Evolutionary conservation across 2,888 invertebrate genomes (phyloP).

Genomic region (Cephalotes varians): DNA sequence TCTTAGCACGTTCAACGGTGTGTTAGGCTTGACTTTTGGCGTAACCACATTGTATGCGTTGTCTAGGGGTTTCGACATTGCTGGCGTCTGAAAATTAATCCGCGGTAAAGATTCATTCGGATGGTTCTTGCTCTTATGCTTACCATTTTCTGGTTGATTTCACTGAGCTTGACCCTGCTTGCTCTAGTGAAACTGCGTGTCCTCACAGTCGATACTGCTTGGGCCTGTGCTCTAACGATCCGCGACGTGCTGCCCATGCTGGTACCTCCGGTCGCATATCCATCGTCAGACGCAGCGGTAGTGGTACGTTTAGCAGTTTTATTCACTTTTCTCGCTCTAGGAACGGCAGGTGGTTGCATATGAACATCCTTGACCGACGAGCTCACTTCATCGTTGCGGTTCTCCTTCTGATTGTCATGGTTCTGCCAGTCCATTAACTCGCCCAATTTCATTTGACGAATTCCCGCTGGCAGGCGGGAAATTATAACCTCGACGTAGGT

Average conservation of each 20-base stretch:
- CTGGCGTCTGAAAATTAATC: conserved; percentile 77
- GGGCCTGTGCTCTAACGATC: conserved; percentile 46
- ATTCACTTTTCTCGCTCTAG: conserved; percentile 42
- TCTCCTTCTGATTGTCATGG: conserved; percentile 65
- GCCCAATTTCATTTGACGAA: conserved; percentile 75
- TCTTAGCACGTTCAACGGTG: conserved; percentile 88
- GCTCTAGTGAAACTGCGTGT: conserved; percentile 72
- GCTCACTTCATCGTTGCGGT: conserved; percentile 58
- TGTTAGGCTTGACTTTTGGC: conserved; percentile 88
- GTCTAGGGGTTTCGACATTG: conserved; percentile 32
- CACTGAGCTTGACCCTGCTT: conserved; percentile 62
- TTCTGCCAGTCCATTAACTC: conserved; percentile 64
- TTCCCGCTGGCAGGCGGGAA: conserved; percentile 72
- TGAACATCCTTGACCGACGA: conserved; percentile 47
- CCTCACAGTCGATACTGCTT: conserved; percentile 28
- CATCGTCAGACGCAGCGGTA: conserved; percentile 80
- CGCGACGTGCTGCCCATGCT: conserved; percentile 63
- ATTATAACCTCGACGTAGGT: conserved; percentile 68
- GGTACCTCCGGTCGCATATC: conserved; percentile 78
- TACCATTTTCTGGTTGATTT: conserved; percentile 45
- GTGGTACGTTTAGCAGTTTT: conserved; percentile 73
- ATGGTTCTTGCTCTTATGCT: conserved; percentile 5
- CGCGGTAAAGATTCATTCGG: conserved; percentile 41
- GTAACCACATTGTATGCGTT: conserved; percentile 76
- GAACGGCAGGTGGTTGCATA: background rate